Base-by-base conservation (phyloP, 2,888 invertebrate genomes). In the Tetranychus piercei region DNA sequence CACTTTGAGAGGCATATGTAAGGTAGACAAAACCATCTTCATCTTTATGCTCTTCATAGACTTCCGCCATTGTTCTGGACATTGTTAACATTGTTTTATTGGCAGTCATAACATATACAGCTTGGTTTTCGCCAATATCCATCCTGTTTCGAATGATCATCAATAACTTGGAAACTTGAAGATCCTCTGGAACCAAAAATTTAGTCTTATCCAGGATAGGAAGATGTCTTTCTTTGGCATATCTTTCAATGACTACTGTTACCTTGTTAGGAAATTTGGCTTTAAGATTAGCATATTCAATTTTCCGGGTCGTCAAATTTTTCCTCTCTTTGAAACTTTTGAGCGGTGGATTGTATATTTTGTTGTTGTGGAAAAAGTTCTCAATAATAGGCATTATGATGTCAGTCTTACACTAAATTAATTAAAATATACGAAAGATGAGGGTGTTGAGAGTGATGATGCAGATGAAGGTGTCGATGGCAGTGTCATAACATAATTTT, bases 1-100 rank as follows among this genome's bases (percentile, higher is more conserved):
- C 90, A 84, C 92, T 92, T 84, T 92, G 92, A 43, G 91, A 91
- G 0, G 92, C 91, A 81, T 92, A 93, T 0, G 91, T 91, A 0
- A 55, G 9, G 55, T 55, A 55, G 15, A 55, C 55, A 55, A 55
- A 55, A 15, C 93, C 93, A 81, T 92, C 92, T 45, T 88, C 88
- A 78, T 90, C 89, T 72, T 87, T 87, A 79, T 89, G 87, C 77
- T 88, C 87, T 65, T 87, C 86, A 82, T 92, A 91, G 0, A 91
- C 87, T 82, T 93, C 90, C 0, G 89, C 87, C 84, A 93, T 86
- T 0, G 91, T 90, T 78, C 89, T 85, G 43, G 90, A 89, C 84
- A 91, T 87, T 78, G 89, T 89, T 22, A 90, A 86, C 86, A 92
- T 88, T 74, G 90, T 89, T 80, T 88, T 87, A 82, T 92, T 90